These are phyloP conservation scores for Apoderus coryli DNA, from an alignment of 2,888 invertebrate genomes.

Conservation along the genomic window DNA sequence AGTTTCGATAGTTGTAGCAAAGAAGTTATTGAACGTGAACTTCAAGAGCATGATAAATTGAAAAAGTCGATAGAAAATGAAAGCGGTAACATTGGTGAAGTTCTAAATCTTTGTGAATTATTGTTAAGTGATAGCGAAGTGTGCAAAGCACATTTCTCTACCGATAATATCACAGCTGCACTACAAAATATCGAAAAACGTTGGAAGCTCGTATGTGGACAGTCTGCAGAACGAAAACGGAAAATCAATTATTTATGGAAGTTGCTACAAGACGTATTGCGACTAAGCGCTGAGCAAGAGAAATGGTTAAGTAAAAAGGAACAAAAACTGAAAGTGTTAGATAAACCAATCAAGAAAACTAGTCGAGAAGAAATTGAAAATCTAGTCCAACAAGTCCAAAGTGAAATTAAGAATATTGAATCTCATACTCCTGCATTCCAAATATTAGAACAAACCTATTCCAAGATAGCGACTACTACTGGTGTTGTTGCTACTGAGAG, in stretches of 20 bases:
- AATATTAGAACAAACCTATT: slow-evolving; percentile 53
- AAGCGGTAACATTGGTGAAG: slow-evolving; percentile 62
- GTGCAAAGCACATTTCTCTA: slow-evolving; percentile 55
- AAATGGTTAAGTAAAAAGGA: slow-evolving; percentile 50
- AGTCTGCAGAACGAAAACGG: slow-evolving; percentile 56
- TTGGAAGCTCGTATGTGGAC: slow-evolving; percentile 64
- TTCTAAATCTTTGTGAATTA: slow-evolving; percentile 64
- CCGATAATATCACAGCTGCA: slow-evolving; percentile 49
- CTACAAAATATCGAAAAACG: slow-evolving; percentile 60
- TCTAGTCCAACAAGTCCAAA: slow-evolving; percentile 40
- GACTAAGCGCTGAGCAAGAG: slow-evolving; percentile 41
- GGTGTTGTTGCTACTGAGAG: slow-evolving; percentile 57
- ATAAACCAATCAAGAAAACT: slow-evolving; percentile 40
- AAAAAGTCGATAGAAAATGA: slow-evolving; percentile 63
- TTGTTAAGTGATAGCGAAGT: slow-evolving; percentile 60
- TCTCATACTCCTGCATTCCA: slow-evolving; percentile 40
- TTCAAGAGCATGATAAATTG: slow-evolving; percentile 56
- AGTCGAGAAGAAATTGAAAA: slow-evolving; percentile 44
- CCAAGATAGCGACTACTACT: slow-evolving; percentile 48
- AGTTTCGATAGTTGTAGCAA: slow-evolving; percentile 51
- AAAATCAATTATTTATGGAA: slow-evolving; percentile 49
- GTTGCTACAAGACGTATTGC: slow-evolving; percentile 42
- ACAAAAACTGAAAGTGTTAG: slow-evolving; percentile 41
- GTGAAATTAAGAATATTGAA: slow-evolving; percentile 40
- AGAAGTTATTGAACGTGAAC: slow-evolving; percentile 49